Percentiles rank a stretch among this genome's conserved stretches.
Evolutionary conservation across 1,140 invertebrate species (phyloP).

Genomic region (Helicoverpa armigera): DNA sequence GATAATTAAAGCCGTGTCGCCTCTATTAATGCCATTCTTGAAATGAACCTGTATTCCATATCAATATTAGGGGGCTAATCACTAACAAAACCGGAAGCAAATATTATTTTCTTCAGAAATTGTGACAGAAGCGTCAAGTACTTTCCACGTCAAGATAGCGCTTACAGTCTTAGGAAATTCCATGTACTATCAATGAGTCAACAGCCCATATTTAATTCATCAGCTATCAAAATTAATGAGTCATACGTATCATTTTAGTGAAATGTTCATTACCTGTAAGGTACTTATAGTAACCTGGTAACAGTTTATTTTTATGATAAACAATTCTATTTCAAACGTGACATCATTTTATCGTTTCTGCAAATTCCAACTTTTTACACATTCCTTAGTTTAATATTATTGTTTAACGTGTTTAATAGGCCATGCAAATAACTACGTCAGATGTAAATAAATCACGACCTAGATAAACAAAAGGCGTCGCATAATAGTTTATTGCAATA

Average conservation of each 20-base stretch:
- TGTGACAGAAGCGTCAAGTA: not conserved
- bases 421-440: too few species aligned
- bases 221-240: constrained; percentile 29
- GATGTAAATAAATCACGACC: not conserved
- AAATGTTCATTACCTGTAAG: not conserved
- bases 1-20: too few species aligned
- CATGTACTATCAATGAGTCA: constrained; percentile 2
- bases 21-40: too few species aligned
- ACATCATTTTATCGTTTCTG: not conserved
- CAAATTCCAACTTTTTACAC: too few species aligned
- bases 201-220: constrained; percentile 15
- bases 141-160: not conserved
- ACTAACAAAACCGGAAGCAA: not conserved
- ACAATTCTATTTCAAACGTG: not conserved
- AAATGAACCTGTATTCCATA: not conserved
- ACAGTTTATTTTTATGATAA: not conserved
- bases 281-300: not conserved
- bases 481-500: not conserved
- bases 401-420: too few species aligned
- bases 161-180: not conserved
- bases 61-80: not conserved
- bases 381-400: too few species aligned
- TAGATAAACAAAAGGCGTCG: not conserved
- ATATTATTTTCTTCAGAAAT: not conserved
- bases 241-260: not conserved